Percentiles rank a stretch among this genome's conserved stretches.
These are phyloP conservation scores for Samia ricini DNA, from an alignment of 1,140 invertebrate species.

Conservation along the genomic window DNA sequence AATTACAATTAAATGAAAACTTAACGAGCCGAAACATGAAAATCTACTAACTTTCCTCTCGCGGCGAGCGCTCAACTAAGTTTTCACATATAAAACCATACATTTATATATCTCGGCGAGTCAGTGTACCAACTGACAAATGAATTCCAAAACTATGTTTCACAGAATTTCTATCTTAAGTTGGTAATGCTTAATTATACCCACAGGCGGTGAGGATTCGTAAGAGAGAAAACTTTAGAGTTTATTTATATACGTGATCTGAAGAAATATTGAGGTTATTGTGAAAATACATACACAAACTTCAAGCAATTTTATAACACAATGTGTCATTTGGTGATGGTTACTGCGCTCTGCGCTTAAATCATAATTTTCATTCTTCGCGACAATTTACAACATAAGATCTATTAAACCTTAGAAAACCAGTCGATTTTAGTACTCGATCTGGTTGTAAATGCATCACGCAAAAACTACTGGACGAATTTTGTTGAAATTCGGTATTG, in stretches of 20 bases:
- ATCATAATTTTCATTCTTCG: no score
- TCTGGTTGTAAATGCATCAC: no score
- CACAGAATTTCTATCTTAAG: neutral
- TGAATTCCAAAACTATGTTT: neutral
- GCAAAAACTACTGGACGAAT: no score
- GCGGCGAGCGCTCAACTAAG: neutral
- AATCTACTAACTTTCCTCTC: neutral
- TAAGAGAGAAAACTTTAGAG: neutral
- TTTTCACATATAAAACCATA: slow-evolving; percentile 12
- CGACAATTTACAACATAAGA: no score
- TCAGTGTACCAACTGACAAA: slow-evolving; percentile 6
- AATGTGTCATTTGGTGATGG: no score
- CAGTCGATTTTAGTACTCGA: no score
- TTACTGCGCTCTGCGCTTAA: no score
- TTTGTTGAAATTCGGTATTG: no score
- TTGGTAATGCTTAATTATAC: neutral
- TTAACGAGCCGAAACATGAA: neutral
- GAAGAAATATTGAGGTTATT: neutral
- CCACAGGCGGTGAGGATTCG: neutral
- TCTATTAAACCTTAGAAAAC: no score
- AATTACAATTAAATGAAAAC: neutral
- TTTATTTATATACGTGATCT: neutral
- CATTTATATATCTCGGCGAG: neutral
- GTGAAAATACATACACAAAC: neutral
- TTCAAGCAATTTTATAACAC: neutral